Evolutionary conservation across 2,113 vertebrate species (phyloP).

Genomic region (Cyanistes caeruleus): DNA sequence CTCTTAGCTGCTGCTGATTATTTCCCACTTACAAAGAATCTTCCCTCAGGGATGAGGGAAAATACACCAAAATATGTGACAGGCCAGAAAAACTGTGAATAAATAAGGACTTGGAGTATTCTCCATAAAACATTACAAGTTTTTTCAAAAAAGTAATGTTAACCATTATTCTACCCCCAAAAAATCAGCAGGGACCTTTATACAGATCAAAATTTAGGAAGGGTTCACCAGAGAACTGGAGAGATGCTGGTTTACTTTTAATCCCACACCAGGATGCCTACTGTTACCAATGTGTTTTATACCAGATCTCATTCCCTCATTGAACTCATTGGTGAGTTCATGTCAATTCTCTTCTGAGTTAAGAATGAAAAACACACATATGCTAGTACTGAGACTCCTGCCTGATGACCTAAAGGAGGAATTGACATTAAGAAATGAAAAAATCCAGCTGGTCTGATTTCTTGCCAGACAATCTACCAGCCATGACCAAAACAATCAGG

Average conservation of each 20-base stretch:
- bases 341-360: neutral
- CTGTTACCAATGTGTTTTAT: neutral
- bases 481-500: constrained; percentile 25
- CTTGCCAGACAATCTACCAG: constrained; percentile 52
- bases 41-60: neutral
- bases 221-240: neutral
- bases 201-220: neutral
- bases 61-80: neutral
- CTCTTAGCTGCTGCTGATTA: neutral
- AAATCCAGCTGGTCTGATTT: constrained; percentile 63
- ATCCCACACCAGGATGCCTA: neutral
- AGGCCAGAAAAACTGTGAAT: neutral
- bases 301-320: neutral
- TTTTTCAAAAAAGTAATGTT: neutral
- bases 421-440: constrained; percentile 34
- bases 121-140: neutral
- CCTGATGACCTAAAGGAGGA: constrained; percentile 48
- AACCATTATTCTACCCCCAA: neutral
- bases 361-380: neutral
- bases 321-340: neutral
- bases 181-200: neutral
- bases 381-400: constrained; percentile 1
- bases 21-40: neutral
- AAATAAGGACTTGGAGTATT: neutral
- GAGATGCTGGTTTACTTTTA: neutral